Percentiles rank a stretch among this genome's conserved stretches.
These are phyloP conservation scores for Stigmatopora argus DNA, from an alignment of 2,113 vertebrate species.

Conservation along the genomic window DNA sequence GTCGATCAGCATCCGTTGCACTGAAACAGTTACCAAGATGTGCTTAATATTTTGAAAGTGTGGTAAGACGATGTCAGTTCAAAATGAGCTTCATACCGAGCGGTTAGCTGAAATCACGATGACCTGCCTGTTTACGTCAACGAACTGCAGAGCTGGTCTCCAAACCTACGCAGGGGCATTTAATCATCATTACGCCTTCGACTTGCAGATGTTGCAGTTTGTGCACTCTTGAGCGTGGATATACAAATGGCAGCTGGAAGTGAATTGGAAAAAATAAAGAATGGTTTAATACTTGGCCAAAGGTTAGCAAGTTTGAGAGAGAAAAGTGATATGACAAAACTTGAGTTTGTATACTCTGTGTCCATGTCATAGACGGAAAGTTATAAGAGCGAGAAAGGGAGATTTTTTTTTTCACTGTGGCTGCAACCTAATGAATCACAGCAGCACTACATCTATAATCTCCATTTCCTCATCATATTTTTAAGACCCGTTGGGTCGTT, in stretches of 20 bases:
- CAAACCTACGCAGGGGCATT: background rate
- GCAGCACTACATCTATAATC: background rate
- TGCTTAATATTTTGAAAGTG: background rate
- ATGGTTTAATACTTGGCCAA: background rate
- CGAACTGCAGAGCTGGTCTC: background rate
- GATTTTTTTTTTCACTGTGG: background rate
- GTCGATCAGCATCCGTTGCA: too few relatives aligned
- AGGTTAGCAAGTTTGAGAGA: too few relatives aligned
- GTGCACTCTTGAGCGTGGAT: background rate
- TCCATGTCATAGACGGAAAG: background rate
- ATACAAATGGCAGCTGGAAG: background rate
- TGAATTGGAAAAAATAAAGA: background rate
- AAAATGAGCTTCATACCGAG: background rate
- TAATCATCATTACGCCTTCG: conserved; percentile 6
- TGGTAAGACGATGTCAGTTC: background rate
- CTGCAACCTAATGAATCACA: background rate
- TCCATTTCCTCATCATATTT: background rate
- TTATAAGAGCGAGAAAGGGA: background rate
- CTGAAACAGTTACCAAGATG: background rate
- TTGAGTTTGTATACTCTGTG: background rate
- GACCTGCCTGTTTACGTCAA: conserved; percentile 1
- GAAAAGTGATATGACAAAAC: background rate
- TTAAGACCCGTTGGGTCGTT: background rate
- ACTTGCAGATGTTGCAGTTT: background rate
- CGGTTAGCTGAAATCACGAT: background rate